Base-by-base conservation (phyloP, 2,888 invertebrate species). In the Idaea straminata region DNA sequence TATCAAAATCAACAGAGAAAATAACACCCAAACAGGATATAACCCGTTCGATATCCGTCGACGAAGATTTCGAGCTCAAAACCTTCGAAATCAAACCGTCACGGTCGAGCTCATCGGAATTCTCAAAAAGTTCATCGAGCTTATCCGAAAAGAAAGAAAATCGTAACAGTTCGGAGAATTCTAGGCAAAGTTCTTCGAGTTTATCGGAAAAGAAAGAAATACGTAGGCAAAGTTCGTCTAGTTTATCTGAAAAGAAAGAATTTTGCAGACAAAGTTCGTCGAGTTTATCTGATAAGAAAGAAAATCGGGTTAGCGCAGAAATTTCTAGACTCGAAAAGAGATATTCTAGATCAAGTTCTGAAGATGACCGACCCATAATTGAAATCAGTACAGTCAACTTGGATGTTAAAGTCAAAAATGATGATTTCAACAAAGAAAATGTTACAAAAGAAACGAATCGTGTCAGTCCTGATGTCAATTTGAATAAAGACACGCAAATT, bases 351-450 rank as follows among this genome's bases (percentile, higher is more conserved):
- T 76, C 78, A 0, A 80, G 73, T 62, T 76, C 76, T 0, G 69
- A 80, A 25, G 81, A 82, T n/a, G 77, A 76, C 62, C 71, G 77
- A 66, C 70, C 75, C 3, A 73, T 74, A 5, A 73, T 77, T 4
- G 77, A 77, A 65, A 64, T 72, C 16, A 74, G 72, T 15, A 60
- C 16, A 64, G 13, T 47, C 13, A 16, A 60, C 25, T 5, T 35
- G 47, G 5, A 57, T 63, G 57, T 61, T 47, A 62, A 65, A 66
- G 47, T 66, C 64, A 16, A 67, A 61, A 15, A 67, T 62, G 15
- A 65, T n/a, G 15, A 61, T 4, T 10, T 57, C 15, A 57, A 15
- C 15, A 59, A 58, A 5, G 58, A 58, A 58, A 15, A 58, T 15
- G 15, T 58, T 5, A 15, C 58, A 6, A 59, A 47, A 13, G 47